These are phyloP conservation scores for Ascaphus truei DNA, from an alignment of 2,113 vertebrate species.

Conservation along the genomic window DNA sequence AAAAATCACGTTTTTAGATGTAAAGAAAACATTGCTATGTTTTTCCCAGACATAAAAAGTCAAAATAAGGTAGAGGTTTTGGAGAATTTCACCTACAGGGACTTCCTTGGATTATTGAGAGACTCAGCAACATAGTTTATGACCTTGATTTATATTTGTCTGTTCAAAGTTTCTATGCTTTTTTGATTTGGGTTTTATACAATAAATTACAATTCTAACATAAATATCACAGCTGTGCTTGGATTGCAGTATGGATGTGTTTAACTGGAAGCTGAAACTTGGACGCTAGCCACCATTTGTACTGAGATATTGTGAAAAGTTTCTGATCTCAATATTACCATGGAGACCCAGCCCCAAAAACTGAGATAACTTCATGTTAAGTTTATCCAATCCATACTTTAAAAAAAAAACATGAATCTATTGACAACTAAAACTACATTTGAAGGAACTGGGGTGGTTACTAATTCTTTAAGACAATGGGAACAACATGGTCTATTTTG, in stretches of 20 bases:
- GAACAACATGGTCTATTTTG: no score
- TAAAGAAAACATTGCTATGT: constrained; percentile 19
- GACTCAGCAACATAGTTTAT: constrained; percentile 18
- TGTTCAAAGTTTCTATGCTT: constrained; percentile 9
- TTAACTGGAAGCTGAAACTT: not conserved
- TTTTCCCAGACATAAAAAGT: constrained; percentile 28
- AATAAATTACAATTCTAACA: constrained; percentile 22
- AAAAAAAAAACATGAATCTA: not conserved
- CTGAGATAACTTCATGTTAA: not conserved
- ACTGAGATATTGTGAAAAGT: constrained; percentile 26
- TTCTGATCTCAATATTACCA: constrained; percentile 27
- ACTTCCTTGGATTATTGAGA: not conserved
- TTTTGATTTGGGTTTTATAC: constrained; percentile 19
- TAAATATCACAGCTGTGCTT: constrained; percentile 29
- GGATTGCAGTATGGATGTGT: constrained; percentile 3
- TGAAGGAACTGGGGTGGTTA: no score
- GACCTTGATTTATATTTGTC: constrained; percentile 24
- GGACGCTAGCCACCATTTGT: constrained; percentile 6
- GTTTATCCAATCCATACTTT: not conserved
- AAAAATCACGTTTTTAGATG: constrained; percentile 27
- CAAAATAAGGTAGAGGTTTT: constrained; percentile 17
- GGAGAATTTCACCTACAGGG: constrained; percentile 7
- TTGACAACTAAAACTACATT: no score
- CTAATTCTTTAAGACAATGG: no score
- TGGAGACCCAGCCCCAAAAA: constrained; percentile 4